Conservation (phyloP, 2,797 vertebrate genomes). For the Urophycis tenuis region DNA sequence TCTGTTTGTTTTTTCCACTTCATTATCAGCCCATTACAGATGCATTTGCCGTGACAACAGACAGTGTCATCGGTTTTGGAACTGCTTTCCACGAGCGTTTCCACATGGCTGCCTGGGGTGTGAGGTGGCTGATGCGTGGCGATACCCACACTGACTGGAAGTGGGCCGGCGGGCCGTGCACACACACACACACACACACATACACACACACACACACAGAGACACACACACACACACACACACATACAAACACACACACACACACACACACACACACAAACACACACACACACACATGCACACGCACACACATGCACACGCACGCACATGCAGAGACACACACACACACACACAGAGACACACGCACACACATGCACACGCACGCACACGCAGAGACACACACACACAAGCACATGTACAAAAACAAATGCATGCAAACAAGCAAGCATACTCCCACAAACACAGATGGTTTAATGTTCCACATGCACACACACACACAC, state of each 20-base stretch:
- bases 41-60: neutral
- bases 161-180: slow-evolving; percentile 35
- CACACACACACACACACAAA: neutral
- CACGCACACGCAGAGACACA: too few relatives aligned
- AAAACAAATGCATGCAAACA: too few relatives aligned
- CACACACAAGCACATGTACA: too few relatives aligned
- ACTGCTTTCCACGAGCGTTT: neutral
- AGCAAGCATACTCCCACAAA: too few relatives aligned
- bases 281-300: too few relatives aligned
- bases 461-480: too few relatives aligned
- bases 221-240: neutral
- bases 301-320: neutral
- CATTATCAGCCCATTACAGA: neutral
- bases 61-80: neutral
- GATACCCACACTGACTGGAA: slow-evolving; percentile 47
- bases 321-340: neutral
- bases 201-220: too few relatives aligned
- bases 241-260: neutral
- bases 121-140: slow-evolving; percentile 40
- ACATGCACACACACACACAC: too few relatives aligned
- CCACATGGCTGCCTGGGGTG: slow-evolving; percentile 14
- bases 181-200: slow-evolving; percentile 20
- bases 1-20: too few relatives aligned
- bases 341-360: neutral
- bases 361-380: neutral